Base-by-base conservation (phyloP, 2,113 vertebrate genomes). In the Columba livia region DNA sequence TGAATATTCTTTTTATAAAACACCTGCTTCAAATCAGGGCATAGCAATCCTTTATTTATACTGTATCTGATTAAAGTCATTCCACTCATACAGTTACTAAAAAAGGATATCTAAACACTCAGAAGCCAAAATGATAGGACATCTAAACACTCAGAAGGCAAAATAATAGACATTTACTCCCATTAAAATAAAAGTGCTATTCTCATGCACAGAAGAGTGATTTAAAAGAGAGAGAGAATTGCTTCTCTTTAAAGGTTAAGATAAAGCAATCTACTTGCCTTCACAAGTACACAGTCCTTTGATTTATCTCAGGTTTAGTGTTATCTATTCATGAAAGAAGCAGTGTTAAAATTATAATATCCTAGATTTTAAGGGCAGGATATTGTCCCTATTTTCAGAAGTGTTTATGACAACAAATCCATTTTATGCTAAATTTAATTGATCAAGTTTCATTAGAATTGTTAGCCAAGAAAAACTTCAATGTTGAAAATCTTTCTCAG, bases 21-120 rank as follows among this genome's bases (percentile, higher is more conserved):
- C 50, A 88, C 25, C 38, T 79, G 62, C 21, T 85, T 88, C n/a
- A 90, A 75, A 85, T 88, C 60, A 94, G 14, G 21, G 9, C 82
- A 54, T 32, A 83, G 23, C 10, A 80, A 48, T 48, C 18, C 3
- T 83, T 83, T 83, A 86, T 87, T 86, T 83, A 48, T 61, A 66
- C 8, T 44, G 21, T 64, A 60, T 61, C 11, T 61, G 34, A 69
- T 85, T 78, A 44, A 91, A 64, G 10, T 53, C 0, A 73, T 48
- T 90, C 32, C 11, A 32, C 47, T 66, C 20, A 48, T 9, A 23
- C 2, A 18, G 31, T 78, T 54, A 71, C 47, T 84, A 12, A 57
- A 66, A 85, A 62, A 66, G 11, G 31, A 24, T 20, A 40, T 81
- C 36, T 79, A 54, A 87, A 74, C 13, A 38, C 20, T 54, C 8